Evolutionary conservation across 2,113 vertebrate species (phyloP).

Genomic region (Myocastor coypus): DNA sequence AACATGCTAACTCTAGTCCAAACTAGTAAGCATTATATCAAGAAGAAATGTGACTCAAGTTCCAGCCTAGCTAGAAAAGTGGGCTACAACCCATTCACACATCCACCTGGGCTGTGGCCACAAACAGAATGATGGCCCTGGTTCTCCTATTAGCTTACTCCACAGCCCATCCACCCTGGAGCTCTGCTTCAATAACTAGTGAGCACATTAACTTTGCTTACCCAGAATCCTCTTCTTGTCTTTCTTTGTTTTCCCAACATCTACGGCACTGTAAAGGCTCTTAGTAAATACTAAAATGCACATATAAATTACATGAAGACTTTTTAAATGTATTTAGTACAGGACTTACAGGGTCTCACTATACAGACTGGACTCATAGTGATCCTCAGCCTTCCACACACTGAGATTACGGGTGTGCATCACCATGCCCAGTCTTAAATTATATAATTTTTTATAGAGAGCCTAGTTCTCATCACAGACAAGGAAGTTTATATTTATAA

Average conservation of each 20-base stretch:
- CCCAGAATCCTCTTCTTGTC: not conserved
- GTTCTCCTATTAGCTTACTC: not conserved
- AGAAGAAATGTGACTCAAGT: not conserved
- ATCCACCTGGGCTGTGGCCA: not conserved
- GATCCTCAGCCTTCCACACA: no score
- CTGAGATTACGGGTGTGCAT: no score
- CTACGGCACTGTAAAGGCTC: not conserved
- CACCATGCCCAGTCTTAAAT: no score
- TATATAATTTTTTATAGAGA: no score
- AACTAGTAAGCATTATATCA: not conserved
- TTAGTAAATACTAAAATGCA: constrained; percentile 7
- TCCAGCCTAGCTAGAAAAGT: not conserved
- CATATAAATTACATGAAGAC: not conserved
- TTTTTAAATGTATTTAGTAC: no score
- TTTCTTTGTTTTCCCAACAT: not conserved
- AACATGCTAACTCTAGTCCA: not conserved
- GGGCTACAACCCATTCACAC: not conserved
- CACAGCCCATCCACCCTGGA: not conserved
- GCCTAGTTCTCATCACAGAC: no score
- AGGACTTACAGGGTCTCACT: no score
- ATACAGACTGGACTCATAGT: no score
- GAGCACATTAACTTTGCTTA: not conserved
- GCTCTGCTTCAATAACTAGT: constrained; percentile 10
- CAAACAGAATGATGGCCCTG: not conserved
- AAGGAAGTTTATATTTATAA: no score